Evolutionary conservation across 2,888 invertebrate species (phyloP), one percentile per base, ranked within the genome.

Genomic region (Coenonympha arcania): DNA sequence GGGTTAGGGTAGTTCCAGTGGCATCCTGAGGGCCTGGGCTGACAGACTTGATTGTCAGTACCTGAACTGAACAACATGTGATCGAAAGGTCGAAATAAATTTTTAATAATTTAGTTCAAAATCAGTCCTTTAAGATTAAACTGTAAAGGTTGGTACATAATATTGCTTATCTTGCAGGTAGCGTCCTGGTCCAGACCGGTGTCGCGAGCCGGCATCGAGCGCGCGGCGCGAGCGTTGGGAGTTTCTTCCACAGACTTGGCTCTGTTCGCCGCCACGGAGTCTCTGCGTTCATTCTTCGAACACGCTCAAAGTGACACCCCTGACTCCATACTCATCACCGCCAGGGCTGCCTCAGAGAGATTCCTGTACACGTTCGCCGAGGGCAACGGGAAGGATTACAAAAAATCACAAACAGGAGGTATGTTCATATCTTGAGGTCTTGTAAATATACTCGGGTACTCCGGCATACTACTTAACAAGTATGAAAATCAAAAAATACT

Each of bases 121-220:
- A n/a, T n/a, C n/a, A n/a, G n/a, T n/a, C n/a, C n/a, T n/a, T n/a
- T n/a, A n/a, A n/a, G n/a, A n/a, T n/a, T n/a, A n/a, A n/a, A n/a
- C n/a, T n/a, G n/a, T n/a, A 15, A 15, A 9, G 9, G n/a, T 16
- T 55, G 57, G n/a, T n/a, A n/a, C n/a, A n/a, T n/a, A n/a, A n/a
- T n/a, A n/a, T n/a, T n/a, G n/a, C 16, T 31, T 48, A 22, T 9
- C 9, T 44, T 45, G 6, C 50, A 85, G 85, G 90, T 91, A 1
- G 89, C 91, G 2, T 89, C 91, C 0, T 93, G 93, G 92, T 92
- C 92, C 0, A 88, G 90, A 0, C 88, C 90, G 0, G 88, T 92
- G 0, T 79, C 89, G 5, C 74, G 88, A 4, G 88, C 88, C 0
- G 72, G 85, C 9, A 75, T 93, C 5, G 87, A 87, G 43, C 83